A percentile compares a stretch with the other conserved stretches of the same genome.
Evolutionary conservation across 2,888 invertebrate genomes (phyloP).

Genomic region (Scaptomyza tumidula): DNA sequence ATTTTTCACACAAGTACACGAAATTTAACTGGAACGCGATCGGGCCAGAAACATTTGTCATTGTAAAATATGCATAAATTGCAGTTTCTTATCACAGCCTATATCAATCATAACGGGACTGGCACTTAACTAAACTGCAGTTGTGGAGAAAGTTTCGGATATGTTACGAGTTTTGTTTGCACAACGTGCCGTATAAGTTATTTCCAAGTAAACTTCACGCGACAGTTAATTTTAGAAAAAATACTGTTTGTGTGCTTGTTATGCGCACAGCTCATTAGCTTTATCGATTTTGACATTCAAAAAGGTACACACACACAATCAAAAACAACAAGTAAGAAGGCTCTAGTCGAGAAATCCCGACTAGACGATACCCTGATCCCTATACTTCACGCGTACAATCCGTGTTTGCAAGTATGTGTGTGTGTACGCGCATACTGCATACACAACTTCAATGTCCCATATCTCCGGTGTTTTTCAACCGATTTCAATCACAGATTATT

Average conservation of each 20-base stretch:
- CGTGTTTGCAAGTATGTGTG: too few relatives aligned
- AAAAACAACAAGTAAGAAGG: neutral
- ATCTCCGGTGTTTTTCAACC: too few relatives aligned
- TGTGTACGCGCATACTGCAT: too few relatives aligned
- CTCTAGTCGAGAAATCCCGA: too few relatives aligned
- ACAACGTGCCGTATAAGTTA: constrained; percentile 33
- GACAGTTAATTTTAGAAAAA: constrained; percentile 52
- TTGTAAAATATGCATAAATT: neutral
- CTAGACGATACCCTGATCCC: too few relatives aligned
- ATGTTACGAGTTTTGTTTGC: neutral
- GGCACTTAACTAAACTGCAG: constrained; percentile 43
- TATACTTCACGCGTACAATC: too few relatives aligned
- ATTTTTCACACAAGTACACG: neutral
- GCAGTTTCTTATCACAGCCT: neutral
- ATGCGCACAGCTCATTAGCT: constrained; percentile 68
- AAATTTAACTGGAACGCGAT: neutral
- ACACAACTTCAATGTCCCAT: too few relatives aligned
- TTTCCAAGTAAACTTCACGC: constrained; percentile 31
- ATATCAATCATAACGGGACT: constrained; percentile 31
- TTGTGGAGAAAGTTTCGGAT: neutral
- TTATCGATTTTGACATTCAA: constrained; percentile 59
- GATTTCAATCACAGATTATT: too few relatives aligned
- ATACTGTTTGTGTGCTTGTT: constrained; percentile 22
- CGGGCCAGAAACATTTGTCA: too few relatives aligned
- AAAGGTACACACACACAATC: neutral